Evolutionary conservation across 2,113 vertebrate species (phyloP).

Genomic region (Reinhardtius hippoglossoides): DNA sequence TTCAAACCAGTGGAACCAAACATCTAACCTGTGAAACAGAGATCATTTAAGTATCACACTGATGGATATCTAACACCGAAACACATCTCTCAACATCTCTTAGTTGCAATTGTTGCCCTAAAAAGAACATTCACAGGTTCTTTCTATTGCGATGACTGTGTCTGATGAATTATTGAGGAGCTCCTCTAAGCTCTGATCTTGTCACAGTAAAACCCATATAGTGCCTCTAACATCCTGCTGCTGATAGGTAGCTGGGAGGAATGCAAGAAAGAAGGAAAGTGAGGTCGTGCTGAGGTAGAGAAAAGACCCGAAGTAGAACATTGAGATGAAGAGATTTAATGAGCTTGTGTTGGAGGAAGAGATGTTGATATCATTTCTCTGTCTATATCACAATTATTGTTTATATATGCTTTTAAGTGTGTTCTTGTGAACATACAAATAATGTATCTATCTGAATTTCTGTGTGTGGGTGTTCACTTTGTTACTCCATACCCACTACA

Average conservation of each 20-base stretch:
- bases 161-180: conserved; percentile 71
- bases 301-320: background rate
- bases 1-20: background rate
- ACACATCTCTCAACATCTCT: conserved; percentile 30
- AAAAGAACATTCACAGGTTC: conserved; percentile 50
- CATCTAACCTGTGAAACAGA: background rate
- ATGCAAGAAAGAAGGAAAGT: conserved; percentile 14
- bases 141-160: conserved; percentile 23
- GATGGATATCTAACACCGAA: conserved; percentile 47
- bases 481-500: background rate
- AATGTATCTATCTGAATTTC: background rate
- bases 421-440: background rate
- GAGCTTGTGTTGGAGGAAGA: background rate
- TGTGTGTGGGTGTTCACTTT: background rate
- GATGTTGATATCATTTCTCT: background rate
- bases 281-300: conserved; percentile 44
- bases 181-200: conserved; percentile 66
- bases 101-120: conserved; percentile 28
- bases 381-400: background rate
- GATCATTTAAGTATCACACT: conserved; percentile 5
- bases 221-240: conserved; percentile 49
- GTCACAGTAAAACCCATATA: conserved; percentile 59
- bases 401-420: background rate
- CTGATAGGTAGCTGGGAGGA: conserved; percentile 55
- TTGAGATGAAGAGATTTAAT: conserved; percentile 24